Percentiles rank a stretch among this genome's conserved stretches.
These are phyloP conservation scores for Solen grandis DNA, from an alignment of 1,140 invertebrate species.

Conservation along the genomic window DNA sequence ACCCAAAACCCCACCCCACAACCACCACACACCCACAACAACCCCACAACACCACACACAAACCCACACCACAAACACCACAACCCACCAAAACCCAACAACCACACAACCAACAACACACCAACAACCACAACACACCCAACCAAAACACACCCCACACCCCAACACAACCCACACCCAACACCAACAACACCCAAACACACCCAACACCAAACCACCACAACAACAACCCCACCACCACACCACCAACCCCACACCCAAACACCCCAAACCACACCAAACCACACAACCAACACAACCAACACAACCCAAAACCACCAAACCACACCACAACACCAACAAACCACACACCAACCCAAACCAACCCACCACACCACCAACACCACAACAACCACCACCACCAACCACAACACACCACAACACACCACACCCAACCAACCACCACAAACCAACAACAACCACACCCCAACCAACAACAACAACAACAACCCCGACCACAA, in stretches of 20 bases:
- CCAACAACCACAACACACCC: background rate
- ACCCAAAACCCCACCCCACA: background rate
- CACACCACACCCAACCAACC: background rate
- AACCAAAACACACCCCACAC: background rate
- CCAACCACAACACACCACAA: no score
- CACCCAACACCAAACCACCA: background rate
- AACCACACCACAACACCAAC: background rate
- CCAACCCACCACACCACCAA: background rate
- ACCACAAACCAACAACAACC: background rate
- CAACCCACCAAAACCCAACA: background rate
- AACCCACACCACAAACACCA: background rate
- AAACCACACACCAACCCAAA: background rate
- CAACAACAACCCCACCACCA: no score
- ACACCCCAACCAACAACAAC: no score
- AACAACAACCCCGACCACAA: no score
- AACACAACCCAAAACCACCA: background rate
- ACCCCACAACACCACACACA: background rate
- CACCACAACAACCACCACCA: no score
- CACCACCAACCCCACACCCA: background rate
- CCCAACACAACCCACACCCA: background rate
- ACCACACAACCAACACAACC: background rate
- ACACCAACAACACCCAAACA: background rate
- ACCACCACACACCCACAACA: background rate
- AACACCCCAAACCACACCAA: background rate
- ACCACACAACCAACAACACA: no score